Evolutionary conservation across 2,113 vertebrate genomes (phyloP), one percentile per base, ranked within the genome.

Genomic region (Tenrec ecaudatus): DNA sequence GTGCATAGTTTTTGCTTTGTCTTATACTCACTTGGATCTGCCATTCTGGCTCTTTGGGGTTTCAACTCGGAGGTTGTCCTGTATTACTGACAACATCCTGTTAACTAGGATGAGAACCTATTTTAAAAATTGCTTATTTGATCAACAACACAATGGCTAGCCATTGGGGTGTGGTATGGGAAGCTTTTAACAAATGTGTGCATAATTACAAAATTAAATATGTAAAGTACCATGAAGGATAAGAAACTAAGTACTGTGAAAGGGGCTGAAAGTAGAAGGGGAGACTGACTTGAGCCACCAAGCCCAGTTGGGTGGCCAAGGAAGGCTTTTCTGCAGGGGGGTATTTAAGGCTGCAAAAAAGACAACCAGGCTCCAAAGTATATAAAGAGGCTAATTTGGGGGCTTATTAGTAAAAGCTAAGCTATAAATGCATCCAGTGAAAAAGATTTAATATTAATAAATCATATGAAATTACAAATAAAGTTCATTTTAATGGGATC

Each of bases 11-110:
- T 27, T 78, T 80, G 75, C n/a, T 78, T 68, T 73, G 31, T 89
- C 92, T 91, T 60, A 33, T 17, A 27, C 38, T 87, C 12, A 20
- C 68, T 90, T 82, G 81, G 17, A 77, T 84, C 66, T 94, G 71
- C 88, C 76, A 1, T 17, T 1, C 7, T 75, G 36, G 58, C 66
- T 80, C 83, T 23, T n/a, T 73, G 64, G 31, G n/a, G 57, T 19
- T 95, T 93, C n/a, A 62, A 6, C 38, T 85, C 53, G 47, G 38
- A 95, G 60, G 20, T 57, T 62, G 71, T 89, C 58, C 66, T 76
- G 23, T 66, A 4, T 94, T 84, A 38, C 64, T 31, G 76, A 76
- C 19, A 73, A 14, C 58, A 23, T 31, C 14, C 66, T 90, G 4
- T 57, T 85, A 82, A 53, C 25, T 40, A 27, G 3, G 75, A 31